A percentile compares a stretch with the other conserved stretches of the same genome.
These are phyloP conservation scores for Pocillopora meandrina DNA, from an alignment of 92 coral and sea anemone species.

Conservation along the genomic window DNA sequence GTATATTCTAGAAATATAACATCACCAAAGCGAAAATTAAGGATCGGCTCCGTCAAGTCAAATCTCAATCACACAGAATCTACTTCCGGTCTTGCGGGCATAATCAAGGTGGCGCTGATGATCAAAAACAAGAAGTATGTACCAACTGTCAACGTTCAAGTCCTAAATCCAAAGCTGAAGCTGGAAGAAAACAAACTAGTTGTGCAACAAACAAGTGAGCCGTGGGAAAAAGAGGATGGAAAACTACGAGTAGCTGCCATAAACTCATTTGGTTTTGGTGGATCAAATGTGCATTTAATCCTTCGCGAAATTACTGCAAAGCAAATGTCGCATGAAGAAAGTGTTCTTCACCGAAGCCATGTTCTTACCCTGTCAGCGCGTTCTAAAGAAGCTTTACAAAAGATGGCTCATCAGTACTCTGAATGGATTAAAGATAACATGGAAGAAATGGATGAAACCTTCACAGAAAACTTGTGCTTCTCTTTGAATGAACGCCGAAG, in stretches of 20 bases:
- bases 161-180: constrained; percentile 69
- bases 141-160: constrained; percentile 69
- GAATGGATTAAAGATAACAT: constrained; percentile 28
- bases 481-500: constrained; percentile 64
- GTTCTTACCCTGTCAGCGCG: constrained; percentile 62
- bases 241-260: constrained; percentile 65
- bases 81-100: constrained; percentile 82
- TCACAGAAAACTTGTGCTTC: constrained; percentile 48
- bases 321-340: neutral
- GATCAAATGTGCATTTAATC: constrained; percentile 65
- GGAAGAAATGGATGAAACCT: constrained; percentile 20
- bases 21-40: constrained; percentile 33
- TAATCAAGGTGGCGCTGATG: constrained; percentile 76
- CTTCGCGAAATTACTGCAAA: constrained; percentile 35
- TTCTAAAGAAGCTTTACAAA: constrained; percentile 45
- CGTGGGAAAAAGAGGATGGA: constrained; percentile 47
- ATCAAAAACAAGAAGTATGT: constrained; percentile 63
- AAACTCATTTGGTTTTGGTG: constrained; percentile 67
- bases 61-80: constrained; percentile 89
- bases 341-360: neutral
- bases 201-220: constrained; percentile 26
- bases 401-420: constrained; percentile 38
- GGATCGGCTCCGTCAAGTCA: constrained; percentile 88
- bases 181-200: constrained; percentile 33
- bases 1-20: constrained; percentile 60